Evolutionary conservation across 2,113 vertebrate species (phyloP), one percentile per base, ranked within the genome.

Genomic region (Enhydra lutris): DNA sequence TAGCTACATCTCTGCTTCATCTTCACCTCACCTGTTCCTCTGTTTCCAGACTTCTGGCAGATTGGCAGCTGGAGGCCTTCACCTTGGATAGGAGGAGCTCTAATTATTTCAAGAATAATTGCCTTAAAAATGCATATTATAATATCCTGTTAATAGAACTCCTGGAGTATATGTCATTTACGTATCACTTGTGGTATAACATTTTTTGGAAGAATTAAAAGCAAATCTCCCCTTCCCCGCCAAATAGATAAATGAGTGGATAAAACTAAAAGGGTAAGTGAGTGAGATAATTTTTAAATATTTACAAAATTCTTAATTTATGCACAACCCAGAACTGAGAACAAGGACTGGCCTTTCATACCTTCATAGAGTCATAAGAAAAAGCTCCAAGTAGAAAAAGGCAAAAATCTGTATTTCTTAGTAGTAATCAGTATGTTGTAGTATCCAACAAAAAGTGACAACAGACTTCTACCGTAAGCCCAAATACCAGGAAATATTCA

Each of bases 21-120:
- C 81, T 71, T 88, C 65, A 73, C 57, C 50, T 82, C 92, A 73
- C 26, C 42, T 4, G 9, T 50, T 85, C 57, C 71, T 15, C 1
- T 95, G 47, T 65, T 59, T 50, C 61, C 86, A 67, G 87, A 78
- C 80, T 97, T 74, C 39, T 67, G 92, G 81, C 23, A 96, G 65
- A 95, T 67, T 0, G 3, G 76, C 81, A 88, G 39, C 73, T 96
- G 1, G 34, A 96, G 81, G 67, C 57, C n/a, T 97, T 97, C 50
- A 74, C 73, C 76, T 0, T 86, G 42, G 87, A 71, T 26, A 65
- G 18, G 2, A 18, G 61, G 84, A 1, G 3, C 67, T 96, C 83
- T 85, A 89, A 92, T 95, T 97, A 97, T 91, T 95, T 81, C 17
- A 82, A 80, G 61, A 95, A 59, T 81, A 95, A 94, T 17, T 76